Conservation (phyloP, 2,888 invertebrate species). For the Tiphia femorata region DNA sequence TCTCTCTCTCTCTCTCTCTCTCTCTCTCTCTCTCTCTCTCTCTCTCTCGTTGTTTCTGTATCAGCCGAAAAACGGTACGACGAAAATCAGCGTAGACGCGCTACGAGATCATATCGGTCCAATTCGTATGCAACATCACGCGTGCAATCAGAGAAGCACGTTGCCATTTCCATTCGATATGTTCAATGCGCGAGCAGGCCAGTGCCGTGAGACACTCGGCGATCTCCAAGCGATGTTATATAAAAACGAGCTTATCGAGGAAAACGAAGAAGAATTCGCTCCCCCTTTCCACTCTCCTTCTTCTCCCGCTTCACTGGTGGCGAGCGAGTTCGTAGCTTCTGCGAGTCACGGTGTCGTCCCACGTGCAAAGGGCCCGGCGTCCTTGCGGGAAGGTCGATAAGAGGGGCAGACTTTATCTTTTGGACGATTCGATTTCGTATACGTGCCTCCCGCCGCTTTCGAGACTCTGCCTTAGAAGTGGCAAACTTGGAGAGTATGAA, state of each 20-base stretch:
- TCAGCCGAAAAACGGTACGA: too few relatives aligned
- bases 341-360: background rate
- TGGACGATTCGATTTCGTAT: conserved; percentile 17
- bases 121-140: conserved; percentile 2
- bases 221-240: background rate
- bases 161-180: background rate
- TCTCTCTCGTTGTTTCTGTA: too few relatives aligned
- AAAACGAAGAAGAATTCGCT: background rate
- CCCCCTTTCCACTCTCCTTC: too few relatives aligned
- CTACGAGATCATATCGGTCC: too few relatives aligned
- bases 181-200: background rate
- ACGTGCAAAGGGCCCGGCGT: background rate
- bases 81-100: too few relatives aligned
- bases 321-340: background rate
- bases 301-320: too few relatives aligned
- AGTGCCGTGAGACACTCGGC: background rate
- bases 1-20: too few relatives aligned
- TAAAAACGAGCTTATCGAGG: background rate
- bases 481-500: background rate
- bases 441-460: conserved; percentile 14
- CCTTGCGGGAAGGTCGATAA: background rate
- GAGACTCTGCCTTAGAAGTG: conserved; percentile 8
- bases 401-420: conserved; percentile 11
- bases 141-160: background rate
- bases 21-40: too few relatives aligned